These are phyloP conservation scores for Lamprotornis superbus DNA, from an alignment of 2,113 vertebrate genomes.

Conservation along the genomic window DNA sequence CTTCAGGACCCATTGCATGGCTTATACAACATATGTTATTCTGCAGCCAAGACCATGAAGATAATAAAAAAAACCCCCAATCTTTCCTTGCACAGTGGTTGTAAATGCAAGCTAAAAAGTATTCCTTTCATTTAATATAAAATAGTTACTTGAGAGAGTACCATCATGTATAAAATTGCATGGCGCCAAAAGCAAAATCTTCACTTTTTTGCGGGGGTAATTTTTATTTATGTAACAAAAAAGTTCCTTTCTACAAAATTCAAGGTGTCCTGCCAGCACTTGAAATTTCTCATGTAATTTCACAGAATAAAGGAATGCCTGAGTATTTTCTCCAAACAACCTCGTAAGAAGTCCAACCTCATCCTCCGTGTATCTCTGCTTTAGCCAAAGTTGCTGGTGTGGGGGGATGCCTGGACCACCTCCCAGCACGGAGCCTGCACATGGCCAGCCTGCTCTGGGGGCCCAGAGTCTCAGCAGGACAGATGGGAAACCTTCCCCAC, in stretches of 20 bases:
- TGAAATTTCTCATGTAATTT: neutral
- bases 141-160: neutral
- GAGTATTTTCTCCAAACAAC: neutral
- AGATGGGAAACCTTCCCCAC: neutral
- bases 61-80: neutral
- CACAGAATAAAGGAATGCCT: neutral
- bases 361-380: neutral
- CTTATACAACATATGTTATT: neutral
- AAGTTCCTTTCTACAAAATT: neutral
- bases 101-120: neutral
- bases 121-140: neutral
- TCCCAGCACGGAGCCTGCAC: fast-evolving
- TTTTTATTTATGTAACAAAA: neutral
- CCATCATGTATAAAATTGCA: neutral
- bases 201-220: fast-evolving
- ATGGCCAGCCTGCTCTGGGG: neutral
- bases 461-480: neutral
- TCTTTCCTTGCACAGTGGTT: neutral
- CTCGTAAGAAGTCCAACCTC: neutral
- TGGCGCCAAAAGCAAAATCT: neutral
- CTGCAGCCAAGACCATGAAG: neutral
- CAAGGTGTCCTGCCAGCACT: neutral
- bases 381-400: fast-evolving
- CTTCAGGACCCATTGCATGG: neutral
- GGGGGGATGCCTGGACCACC: neutral